Percentiles rank a stretch among this genome's conserved stretches.
These are phyloP conservation scores for Toxonevra muliebris DNA, from an alignment of 2,888 invertebrate genomes.

Conservation along the genomic window DNA sequence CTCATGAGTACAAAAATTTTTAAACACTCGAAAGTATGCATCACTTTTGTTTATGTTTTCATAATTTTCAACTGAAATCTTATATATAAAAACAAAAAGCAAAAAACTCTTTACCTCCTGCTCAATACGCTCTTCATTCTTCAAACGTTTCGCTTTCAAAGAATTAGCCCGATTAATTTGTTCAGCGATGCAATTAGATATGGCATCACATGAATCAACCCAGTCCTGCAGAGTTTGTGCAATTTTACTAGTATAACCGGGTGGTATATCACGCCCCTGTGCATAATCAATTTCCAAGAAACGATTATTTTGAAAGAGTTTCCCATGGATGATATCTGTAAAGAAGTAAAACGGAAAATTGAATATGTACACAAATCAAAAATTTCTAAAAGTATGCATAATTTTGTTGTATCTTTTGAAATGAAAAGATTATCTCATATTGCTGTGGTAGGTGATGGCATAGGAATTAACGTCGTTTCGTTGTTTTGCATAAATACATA, in stretches of 20 bases:
- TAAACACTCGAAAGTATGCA: too few species aligned
- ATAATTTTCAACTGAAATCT: too few species aligned
- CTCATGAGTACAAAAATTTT: too few species aligned
- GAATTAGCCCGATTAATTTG: slow-evolving; percentile 89
- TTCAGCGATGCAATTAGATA: slow-evolving; percentile 86
- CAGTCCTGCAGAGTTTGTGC: slow-evolving; percentile 85
- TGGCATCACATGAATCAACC: slow-evolving; percentile 90
- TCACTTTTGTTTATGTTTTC: too few species aligned
- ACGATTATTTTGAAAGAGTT: slow-evolving; percentile 94
- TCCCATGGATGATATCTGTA: slow-evolving; percentile 92
- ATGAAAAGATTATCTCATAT: too few species aligned
- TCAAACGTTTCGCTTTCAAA: slow-evolving; percentile 82
- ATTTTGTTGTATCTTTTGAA: neutral
- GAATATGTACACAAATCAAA: too few species aligned
- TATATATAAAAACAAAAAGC: too few species aligned
- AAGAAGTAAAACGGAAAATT: slow-evolving; percentile 13
- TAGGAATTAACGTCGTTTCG: too few species aligned
- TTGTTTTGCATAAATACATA: too few species aligned
- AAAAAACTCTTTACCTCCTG: slow-evolving; percentile 76
- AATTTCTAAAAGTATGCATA: neutral
- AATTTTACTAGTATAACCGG: slow-evolving; percentile 83
- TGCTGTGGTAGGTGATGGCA: too few species aligned
- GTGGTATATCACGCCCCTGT: slow-evolving; percentile 89
- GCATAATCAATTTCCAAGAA: slow-evolving; percentile 94
- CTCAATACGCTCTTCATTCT: slow-evolving; percentile 84